Evolutionary conservation across 2,113 vertebrate genomes (phyloP), one percentile per base, ranked within the genome.

Genomic region (Suricata suricatta): DNA sequence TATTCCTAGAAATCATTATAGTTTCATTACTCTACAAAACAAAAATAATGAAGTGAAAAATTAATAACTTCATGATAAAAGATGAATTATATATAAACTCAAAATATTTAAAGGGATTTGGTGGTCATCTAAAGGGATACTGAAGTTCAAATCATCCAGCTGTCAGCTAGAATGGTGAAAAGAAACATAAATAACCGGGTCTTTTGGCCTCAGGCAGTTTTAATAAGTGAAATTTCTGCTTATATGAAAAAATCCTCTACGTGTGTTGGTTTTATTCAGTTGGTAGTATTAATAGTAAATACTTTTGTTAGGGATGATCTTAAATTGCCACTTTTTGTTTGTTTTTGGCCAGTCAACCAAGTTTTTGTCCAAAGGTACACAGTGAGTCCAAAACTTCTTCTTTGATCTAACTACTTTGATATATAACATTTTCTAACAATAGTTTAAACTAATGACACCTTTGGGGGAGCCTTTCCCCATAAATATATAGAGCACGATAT

Each of bases 311-410:
- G n/a, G 44, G 23, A 54, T 79, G 35, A 84, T 90, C 66, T 84
- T 97, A 89, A 95, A 76, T 94, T 97, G 41, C 50, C 17, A 52
- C 12, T 52, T 86, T 92, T 92, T 91, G 44, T 47, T 93, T 95
- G 57, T 95, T 95, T 96, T 96, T 90, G 90, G 25, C 86, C 68
- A 94, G 50, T 95, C 63, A 96, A 86, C 69, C 86, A 93, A 69
- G 38, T 80, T 83, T 97, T 96, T 90, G 17, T 95, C 21, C 52
- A 95, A 47, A 93, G 71, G 47, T 92, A 72, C 64, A 94, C 83
- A 95, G 94, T 96, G 84, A 96, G 25, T 96, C 69, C 76, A 9
- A 92, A 66, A 64, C 27, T 72, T 97, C 54, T 68, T 93, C 10
- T 93, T 97, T 92, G 21, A 66, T 95, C 11, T 96, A 72, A 94